Percentiles rank a stretch among this genome's conserved stretches.
Conservation (phyloP, 2,888 invertebrate species). For the Tyria jacobaeae region DNA sequence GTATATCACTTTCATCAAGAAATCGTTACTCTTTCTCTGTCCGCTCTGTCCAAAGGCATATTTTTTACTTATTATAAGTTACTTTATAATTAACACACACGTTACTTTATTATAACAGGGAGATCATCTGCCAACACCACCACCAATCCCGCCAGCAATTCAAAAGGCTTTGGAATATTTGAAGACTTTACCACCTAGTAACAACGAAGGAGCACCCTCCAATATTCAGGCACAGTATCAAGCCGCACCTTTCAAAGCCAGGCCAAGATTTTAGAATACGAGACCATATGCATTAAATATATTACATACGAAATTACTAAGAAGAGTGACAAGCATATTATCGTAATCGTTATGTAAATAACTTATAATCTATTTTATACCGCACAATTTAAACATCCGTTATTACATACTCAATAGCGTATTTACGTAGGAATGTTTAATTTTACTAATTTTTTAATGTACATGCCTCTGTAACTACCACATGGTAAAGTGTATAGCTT, state of each 20-base stretch:
- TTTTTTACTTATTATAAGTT: neutral
- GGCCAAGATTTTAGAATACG: slow-evolving; percentile 61
- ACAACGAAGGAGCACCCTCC: slow-evolving; percentile 66
- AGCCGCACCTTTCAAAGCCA: slow-evolving; percentile 63
- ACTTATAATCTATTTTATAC: slow-evolving; percentile 22
- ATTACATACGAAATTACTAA: slow-evolving; percentile 29
- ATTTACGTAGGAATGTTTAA: neutral
- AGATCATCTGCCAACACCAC: slow-evolving; percentile 92
- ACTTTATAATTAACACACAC: slow-evolving; percentile 44
- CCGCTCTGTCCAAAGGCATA: neutral
- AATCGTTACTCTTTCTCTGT: too few species aligned
- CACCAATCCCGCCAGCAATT: slow-evolving; percentile 92
- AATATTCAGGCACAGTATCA: slow-evolving; percentile 71
- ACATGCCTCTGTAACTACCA: neutral
- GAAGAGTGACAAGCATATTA: slow-evolving; percentile 22
- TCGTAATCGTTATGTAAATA: slow-evolving; percentile 43
- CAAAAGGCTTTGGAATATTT: slow-evolving; percentile 89
- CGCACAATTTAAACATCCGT: slow-evolving; percentile 7
- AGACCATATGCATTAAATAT: slow-evolving; percentile 15
- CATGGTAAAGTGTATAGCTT: neutral
- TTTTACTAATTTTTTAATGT: neutral
- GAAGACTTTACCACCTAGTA: slow-evolving; percentile 82
- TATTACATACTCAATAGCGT: slow-evolving; percentile 13
- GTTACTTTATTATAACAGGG: slow-evolving; percentile 76
- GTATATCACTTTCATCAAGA: too few species aligned